Evolutionary conservation across 2,113 vertebrate species (phyloP).

Genomic region (Oryzias melastigma): DNA sequence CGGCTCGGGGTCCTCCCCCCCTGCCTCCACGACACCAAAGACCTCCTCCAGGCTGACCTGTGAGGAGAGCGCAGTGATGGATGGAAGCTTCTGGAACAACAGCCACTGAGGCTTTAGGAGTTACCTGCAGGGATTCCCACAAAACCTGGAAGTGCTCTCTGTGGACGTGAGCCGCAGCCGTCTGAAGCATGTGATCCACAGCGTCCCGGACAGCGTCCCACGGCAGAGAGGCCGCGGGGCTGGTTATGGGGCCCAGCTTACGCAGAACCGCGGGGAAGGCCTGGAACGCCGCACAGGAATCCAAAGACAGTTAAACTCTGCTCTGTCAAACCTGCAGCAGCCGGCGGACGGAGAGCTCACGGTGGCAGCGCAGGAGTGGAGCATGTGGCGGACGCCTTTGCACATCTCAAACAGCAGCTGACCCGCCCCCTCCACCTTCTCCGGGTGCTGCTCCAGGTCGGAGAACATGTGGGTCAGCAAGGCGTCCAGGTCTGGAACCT

Average conservation of each 20-base stretch:
- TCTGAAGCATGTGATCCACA: slow-evolving; percentile 82
- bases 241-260: slow-evolving; percentile 86
- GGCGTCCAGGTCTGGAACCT: slow-evolving; percentile 88
- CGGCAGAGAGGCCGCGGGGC: slow-evolving; percentile 71
- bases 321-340: background rate
- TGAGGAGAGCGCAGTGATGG: background rate
- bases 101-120: background rate
- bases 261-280: slow-evolving; percentile 80
- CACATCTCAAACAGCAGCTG: slow-evolving; percentile 95
- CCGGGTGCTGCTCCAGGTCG: slow-evolving; percentile 82
- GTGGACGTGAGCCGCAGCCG: slow-evolving; percentile 77
- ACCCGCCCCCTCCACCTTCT: slow-evolving; percentile 89
- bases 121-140: slow-evolving; percentile 88
- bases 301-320: background rate
- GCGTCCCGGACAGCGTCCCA: slow-evolving; percentile 85
- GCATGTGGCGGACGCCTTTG: slow-evolving; percentile 92
- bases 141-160: slow-evolving; percentile 85
- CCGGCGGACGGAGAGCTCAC: slow-evolving; percentile 56
- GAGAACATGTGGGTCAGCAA: slow-evolving; percentile 86
- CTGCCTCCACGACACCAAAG: slow-evolving; percentile 32
- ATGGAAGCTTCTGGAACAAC: background rate
- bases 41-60: slow-evolving; percentile 63
- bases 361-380: slow-evolving; percentile 87
- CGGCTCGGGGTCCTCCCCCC: slow-evolving; percentile 37
- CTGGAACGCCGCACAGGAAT: slow-evolving; percentile 58